phyloP scores from a whole-genome alignment of 2,797 vertebrate species.

The Takifugu ocellatus region DNA sequence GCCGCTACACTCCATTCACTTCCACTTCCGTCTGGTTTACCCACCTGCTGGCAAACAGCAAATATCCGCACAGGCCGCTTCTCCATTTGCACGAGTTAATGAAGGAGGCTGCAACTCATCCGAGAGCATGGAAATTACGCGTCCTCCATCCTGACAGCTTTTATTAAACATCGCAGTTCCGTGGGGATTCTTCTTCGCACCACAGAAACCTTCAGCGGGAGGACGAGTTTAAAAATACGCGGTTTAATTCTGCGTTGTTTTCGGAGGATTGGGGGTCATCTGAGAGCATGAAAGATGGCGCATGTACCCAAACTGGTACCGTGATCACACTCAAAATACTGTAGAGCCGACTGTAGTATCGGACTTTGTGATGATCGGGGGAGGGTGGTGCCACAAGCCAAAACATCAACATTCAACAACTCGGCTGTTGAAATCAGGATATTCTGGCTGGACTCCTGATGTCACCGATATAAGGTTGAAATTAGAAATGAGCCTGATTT shows the following conservation, averaged over 20 bases:
- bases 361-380: no score
- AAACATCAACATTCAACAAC: no score
- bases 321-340: no score
- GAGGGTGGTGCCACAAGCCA: no score
- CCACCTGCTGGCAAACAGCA: slow-evolving; percentile 49
- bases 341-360: no score
- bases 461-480: no score
- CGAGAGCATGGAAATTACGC: slow-evolving; percentile 43
- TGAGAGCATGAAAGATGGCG: no score
- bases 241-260: neutral
- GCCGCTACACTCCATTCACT: slow-evolving; percentile 45
- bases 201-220: slow-evolving; percentile 1
- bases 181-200: slow-evolving; percentile 23
- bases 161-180: slow-evolving; percentile 40
- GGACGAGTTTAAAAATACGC: neutral
- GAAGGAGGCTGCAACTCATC: slow-evolving; percentile 44
- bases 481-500: no score
- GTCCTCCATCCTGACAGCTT: slow-evolving; percentile 39
- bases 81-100: slow-evolving; percentile 30
- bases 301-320: no score
- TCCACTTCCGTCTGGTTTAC: slow-evolving; percentile 30
- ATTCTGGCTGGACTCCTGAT: no score
- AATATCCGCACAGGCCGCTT: slow-evolving; percentile 24
- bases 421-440: no score
- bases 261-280: no score